Evolutionary conservation across 1,140 invertebrate genomes (phyloP).

Genomic region (Geopemphigus sp.): DNA sequence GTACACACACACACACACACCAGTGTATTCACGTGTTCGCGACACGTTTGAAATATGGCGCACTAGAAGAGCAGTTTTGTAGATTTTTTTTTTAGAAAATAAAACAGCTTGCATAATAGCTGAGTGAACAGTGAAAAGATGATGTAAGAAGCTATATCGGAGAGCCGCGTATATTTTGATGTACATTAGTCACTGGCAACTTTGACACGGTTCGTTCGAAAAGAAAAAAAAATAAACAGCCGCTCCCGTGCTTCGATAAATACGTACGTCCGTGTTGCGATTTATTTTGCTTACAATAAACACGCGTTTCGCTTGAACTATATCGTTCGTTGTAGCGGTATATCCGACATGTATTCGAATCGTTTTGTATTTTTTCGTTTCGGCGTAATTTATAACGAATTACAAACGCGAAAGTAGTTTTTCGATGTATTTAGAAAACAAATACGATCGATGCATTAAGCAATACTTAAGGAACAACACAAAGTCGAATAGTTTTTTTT

Average conservation of each 20-base stretch:
- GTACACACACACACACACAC: neutral
- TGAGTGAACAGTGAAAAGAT: neutral
- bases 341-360: no score
- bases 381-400: no score
- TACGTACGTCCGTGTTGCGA: neutral
- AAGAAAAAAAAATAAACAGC: neutral
- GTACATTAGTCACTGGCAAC: slow-evolving; percentile 1
- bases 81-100: slow-evolving; percentile 1
- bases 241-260: neutral
- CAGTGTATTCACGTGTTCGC: neutral
- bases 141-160: neutral
- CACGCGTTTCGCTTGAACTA: no score
- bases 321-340: no score
- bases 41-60: slow-evolving; percentile 18
- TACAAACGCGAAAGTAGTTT: no score
- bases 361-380: no score
- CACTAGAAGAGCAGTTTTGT: neutral
- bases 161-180: neutral
- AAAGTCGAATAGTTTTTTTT: no score
- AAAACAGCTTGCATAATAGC: slow-evolving; percentile 1
- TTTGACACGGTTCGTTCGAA: neutral
- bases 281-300: neutral
- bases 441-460: no score
- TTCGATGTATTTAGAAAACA: no score
- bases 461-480: no score